Base-by-base conservation (phyloP, 30 jellyfish, hydroid and myxozoan species). In the Morbakka virulenta region DNA sequence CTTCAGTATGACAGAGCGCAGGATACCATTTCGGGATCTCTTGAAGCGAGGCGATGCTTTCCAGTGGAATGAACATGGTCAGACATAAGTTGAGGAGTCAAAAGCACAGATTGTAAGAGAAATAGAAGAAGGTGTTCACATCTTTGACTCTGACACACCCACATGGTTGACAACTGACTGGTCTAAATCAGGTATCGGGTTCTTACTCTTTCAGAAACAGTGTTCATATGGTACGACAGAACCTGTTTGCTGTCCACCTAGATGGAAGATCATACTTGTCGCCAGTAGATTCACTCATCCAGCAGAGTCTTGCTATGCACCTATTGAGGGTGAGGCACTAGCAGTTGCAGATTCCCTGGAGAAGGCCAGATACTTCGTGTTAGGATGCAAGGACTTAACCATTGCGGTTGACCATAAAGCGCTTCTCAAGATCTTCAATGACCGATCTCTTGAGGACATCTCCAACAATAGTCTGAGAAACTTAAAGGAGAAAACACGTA, bases 1-100 rank as follows among this genome's bases (percentile, higher is more conserved):
- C 24, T 74, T 69, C 28, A 3, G 81, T 21, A 53, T 28, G 9
- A 69, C 88, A 29, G 47, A 20, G 12, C 63, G 68, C 30, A 69
- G 49, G 91, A 68, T 2, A 30, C 91, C 91, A 1, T 80, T 80
- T 48, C 82, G 87, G n/a, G n/a, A n/a, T n/a, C n/a, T n/a, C n/a
- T n/a, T n/a, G n/a, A n/a, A n/a, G n/a, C n/a, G n/a, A n/a, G 11
- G 69, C 47, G 47, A 35, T 80, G 14, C 41, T 50, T 4, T 2
- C 4, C 29, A 62, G 20, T 85, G 51, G 12, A 25, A 51, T 28
- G n/a, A n/a, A n/a, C n/a, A n/a, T n/a, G n/a, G 34, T 69, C 31
- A 33, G 41, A 4, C 20, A 4, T n/a, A n/a, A n/a, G n/a, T n/a
- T n/a, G n/a, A n/a, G n/a, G n/a, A n/a, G n/a, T n/a, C n/a, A n/a